Base-by-base conservation (phyloP, 2,113 vertebrate species). In the Pedetes capensis region DNA sequence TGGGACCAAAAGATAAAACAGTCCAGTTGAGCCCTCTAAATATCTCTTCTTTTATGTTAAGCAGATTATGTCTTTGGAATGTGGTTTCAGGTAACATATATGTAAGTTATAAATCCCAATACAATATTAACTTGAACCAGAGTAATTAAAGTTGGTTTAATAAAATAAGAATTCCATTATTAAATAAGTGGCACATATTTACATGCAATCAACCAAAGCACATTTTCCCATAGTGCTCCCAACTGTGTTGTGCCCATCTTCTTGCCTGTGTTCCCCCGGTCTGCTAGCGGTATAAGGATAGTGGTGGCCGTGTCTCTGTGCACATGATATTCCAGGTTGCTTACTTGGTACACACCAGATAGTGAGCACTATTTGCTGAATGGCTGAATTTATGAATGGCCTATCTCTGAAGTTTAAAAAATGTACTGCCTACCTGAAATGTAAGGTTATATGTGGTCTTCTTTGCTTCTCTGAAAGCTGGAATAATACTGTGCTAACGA, bases 51-150 rank as follows among this genome's bases (percentile, higher is more conserved):
- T 94, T 49, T 86, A 39, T 91, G 3, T 39, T n/a, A 86, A 7
- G 80, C n/a, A 74, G 66, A 61, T 87, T n/a, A 22, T 39, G 8
- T 86, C 32, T 96, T 97, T 93, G 72, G 53, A 68, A 27, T 75
- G 25, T 78, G 75, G 57, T 59, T 93, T 75, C 80, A 82, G 34
- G 51, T 91, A 82, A 76, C 39, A 69, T 69, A 44, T 10, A 25
- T 25, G 16, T 37, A 55, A 32, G 17, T 86, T 69, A 79, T 87
- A 49, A 81, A 76, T 72, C 74, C 44, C 13, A 59, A 11, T 69
- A 34, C 69, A 74, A 75, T 61, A 69, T 94, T 55, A 80, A 84
- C 22, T 81, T 47, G 17, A 93, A 23, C 55, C 18, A 64, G 3
- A 94, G 68, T 51, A 53, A 14, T 51, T 82, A 59, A 84, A 95